Conservation (phyloP, 2,888 invertebrate species). For the Agrilus biguttatus region DNA sequence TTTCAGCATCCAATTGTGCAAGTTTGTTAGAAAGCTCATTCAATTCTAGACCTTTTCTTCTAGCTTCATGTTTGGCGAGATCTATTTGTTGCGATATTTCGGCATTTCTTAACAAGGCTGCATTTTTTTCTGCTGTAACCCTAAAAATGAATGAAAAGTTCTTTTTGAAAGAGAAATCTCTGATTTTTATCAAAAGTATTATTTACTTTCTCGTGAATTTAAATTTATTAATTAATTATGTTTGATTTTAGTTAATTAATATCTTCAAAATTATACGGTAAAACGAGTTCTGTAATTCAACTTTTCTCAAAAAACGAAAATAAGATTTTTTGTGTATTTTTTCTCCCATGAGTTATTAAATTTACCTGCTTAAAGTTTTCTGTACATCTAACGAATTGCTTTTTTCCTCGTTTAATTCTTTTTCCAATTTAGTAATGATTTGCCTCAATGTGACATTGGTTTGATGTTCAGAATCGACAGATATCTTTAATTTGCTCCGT, state of each 20-base stretch:
- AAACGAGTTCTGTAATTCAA: too few species aligned
- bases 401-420: slow-evolving; percentile 37
- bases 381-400: slow-evolving; percentile 33
- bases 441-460: slow-evolving; percentile 36
- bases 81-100: slow-evolving; percentile 71
- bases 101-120: slow-evolving; percentile 60
- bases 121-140: slow-evolving; percentile 62
- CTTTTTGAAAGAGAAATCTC: too few species aligned
- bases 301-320: too few species aligned
- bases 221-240: too few species aligned
- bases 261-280: too few species aligned
- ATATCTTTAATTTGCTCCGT: slow-evolving; percentile 34
- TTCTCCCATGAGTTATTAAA: background rate
- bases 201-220: too few species aligned
- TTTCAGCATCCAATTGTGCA: slow-evolving; percentile 37
- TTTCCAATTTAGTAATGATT: slow-evolving; percentile 36
- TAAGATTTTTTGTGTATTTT: too few species aligned
- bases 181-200: too few species aligned
- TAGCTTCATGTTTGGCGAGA: slow-evolving; percentile 56
- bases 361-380: slow-evolving; percentile 28
- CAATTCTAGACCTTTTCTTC: slow-evolving; percentile 51
- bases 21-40: slow-evolving; percentile 44
- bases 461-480: slow-evolving; percentile 40
- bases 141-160: slow-evolving; percentile 27
- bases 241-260: too few species aligned